These are phyloP conservation scores for Nyctibius bracteatus DNA, from an alignment of 2,113 vertebrate genomes.

Conservation along the genomic window DNA sequence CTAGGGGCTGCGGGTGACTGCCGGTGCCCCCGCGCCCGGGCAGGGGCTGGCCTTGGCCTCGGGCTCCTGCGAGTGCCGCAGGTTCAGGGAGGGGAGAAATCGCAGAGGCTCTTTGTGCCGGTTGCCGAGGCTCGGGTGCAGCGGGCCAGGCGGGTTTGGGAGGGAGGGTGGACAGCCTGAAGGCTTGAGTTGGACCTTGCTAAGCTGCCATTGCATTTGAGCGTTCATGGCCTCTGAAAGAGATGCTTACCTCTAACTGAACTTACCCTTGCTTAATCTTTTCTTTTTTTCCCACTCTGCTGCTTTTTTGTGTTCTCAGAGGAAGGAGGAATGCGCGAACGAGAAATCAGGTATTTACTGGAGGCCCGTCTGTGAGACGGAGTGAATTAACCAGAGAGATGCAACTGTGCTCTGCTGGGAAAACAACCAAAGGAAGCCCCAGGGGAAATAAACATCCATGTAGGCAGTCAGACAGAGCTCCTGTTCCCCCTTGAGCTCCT, in stretches of 20 bases:
- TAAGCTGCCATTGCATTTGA: slow-evolving; percentile 76
- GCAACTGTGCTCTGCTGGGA: neutral
- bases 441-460: neutral
- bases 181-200: slow-evolving; percentile 13
- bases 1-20: rapidly evolving
- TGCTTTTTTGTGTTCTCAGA: slow-evolving; percentile 89
- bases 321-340: slow-evolving; percentile 98
- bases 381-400: neutral
- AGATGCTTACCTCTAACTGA: slow-evolving; percentile 82
- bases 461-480: neutral
- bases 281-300: slow-evolving; percentile 83
- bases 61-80: rapidly evolving
- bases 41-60: neutral
- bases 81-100: neutral
- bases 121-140: neutral
- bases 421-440: neutral
- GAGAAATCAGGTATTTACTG: slow-evolving; percentile 91
- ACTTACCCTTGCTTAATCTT: slow-evolving; percentile 86
- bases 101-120: neutral
- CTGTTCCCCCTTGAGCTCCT: neutral
- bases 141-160: neutral
- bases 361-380: neutral
- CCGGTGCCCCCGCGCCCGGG: neutral
- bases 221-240: slow-evolving; percentile 73
- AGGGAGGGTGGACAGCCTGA: neutral